phyloP scores from a whole-genome alignment of 2,113 vertebrate species.

The Isichthys henryi region DNA sequence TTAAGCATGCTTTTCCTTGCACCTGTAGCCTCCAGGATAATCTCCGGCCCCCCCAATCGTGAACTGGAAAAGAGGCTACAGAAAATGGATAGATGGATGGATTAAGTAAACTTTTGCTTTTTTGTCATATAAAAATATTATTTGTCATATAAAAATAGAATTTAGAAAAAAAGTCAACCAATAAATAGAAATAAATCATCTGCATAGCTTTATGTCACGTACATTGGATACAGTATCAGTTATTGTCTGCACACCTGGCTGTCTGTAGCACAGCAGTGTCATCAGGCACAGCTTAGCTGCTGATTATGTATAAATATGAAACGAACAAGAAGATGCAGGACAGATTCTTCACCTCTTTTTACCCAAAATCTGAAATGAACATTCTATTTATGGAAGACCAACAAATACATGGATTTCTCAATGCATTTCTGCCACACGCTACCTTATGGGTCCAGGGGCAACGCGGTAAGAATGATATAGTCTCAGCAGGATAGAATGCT shows the following conservation, averaged over 20 bases:
- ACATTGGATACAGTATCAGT: neutral
- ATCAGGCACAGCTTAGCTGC: neutral
- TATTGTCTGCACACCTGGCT: neutral
- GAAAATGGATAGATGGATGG: neutral
- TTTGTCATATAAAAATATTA: neutral
- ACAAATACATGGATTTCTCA: neutral
- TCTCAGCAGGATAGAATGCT: neutral
- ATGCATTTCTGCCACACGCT: neutral
- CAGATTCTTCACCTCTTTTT: neutral
- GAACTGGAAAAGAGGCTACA: neutral
- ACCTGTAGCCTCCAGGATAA: neutral
- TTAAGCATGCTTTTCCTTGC: neutral
- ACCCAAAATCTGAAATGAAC: neutral
- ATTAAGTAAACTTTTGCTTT: neutral
- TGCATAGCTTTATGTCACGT: neutral
- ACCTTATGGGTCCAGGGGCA: neutral
- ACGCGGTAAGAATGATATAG: neutral
- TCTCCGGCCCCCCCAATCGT: neutral
- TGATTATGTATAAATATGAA: neutral
- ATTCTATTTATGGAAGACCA: neutral
- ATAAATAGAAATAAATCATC: too few species aligned
- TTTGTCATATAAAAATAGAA: neutral
- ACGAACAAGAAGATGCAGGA: neutral
- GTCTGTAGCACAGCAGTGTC: neutral
- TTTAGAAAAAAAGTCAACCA: neutral